Conservation (phyloP, 1,140 invertebrate genomes). For the Formica exsecta region DNA sequence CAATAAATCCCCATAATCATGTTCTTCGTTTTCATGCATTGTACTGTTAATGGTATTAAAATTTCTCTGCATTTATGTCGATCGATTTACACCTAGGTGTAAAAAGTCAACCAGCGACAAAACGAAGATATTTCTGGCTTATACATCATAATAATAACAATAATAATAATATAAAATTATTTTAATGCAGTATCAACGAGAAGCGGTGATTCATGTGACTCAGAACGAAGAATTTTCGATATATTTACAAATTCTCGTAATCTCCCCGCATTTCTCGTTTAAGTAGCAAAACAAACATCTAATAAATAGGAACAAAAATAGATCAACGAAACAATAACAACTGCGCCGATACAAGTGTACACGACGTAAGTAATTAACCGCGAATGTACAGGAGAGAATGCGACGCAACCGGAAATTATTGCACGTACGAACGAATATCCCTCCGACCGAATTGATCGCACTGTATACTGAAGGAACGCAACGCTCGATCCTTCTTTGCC, state of each 20-base stretch:
- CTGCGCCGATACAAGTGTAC: slow-evolving; percentile 39
- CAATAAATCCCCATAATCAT: not conserved
- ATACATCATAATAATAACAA: slow-evolving; percentile 14
- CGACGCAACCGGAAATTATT: slow-evolving; percentile 67
- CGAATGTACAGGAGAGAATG: slow-evolving; percentile 64
- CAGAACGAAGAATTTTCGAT: slow-evolving; percentile 5
- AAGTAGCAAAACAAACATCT: slow-evolving; percentile 44
- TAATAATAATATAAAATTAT: not conserved
- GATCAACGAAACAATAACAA: slow-evolving; percentile 66
- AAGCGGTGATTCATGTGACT: slow-evolving; percentile 19
- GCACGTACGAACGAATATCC: slow-evolving; percentile 67
- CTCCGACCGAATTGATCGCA: slow-evolving; percentile 40
- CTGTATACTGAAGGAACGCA: slow-evolving; percentile 32
- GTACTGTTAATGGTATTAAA: not conserved
- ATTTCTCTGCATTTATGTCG: slow-evolving; percentile 45
- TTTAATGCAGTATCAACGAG: slow-evolving; percentile 15
- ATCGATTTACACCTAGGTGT: slow-evolving; percentile 27
- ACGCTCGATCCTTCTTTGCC: slow-evolving; percentile 5
- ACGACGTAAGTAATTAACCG: slow-evolving; percentile 26
- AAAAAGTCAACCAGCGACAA: slow-evolving; percentile 24
- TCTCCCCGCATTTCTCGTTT: slow-evolving; percentile 22
- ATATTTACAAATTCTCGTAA: slow-evolving; percentile 67
- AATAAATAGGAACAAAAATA: slow-evolving; percentile 42
- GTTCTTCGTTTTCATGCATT: not conserved
- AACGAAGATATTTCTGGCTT: slow-evolving; percentile 11